phyloP scores from a whole-genome alignment of 2,113 vertebrate genomes.

The Lasiurus cinereus region DNA sequence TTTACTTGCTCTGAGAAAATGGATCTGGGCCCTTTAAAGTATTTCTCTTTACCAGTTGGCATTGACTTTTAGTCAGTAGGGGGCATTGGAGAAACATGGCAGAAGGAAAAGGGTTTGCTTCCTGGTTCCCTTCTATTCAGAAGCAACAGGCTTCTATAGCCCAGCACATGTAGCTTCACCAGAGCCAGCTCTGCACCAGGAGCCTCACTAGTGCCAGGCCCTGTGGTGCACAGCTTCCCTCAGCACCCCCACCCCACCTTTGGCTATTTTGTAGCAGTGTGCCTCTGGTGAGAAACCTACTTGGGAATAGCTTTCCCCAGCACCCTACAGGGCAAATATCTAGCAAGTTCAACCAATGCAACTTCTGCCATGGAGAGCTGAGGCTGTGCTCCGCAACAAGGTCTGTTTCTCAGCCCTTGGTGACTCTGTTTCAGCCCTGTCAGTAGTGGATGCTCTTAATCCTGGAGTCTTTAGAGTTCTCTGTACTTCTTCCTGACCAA shows the following conservation, averaged over 20 bases:
- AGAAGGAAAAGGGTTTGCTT: neutral
- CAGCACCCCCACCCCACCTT: neutral
- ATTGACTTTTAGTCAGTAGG: neutral
- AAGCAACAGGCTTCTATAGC: neutral
- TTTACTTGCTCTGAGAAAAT: conserved; percentile 29
- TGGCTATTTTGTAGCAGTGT: neutral
- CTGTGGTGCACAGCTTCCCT: neutral
- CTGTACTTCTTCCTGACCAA: conserved; percentile 25
- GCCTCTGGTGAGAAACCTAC: neutral
- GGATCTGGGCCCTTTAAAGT: conserved; percentile 26
- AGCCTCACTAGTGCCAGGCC: neutral
- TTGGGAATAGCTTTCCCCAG: neutral
- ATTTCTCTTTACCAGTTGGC: neutral
- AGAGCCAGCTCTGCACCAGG: neutral
- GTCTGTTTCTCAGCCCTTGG: neutral
- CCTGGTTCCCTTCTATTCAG: neutral
- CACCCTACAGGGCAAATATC: neutral
- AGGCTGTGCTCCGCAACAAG: neutral
- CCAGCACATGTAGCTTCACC: neutral
- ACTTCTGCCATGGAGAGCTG: neutral
- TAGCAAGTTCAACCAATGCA: neutral
- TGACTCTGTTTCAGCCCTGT: neutral
- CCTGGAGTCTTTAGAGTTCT: neutral
- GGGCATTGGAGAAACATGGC: neutral
- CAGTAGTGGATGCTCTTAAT: neutral